Conservation (phyloP, 2,888 invertebrate genomes). For the Tenthredo notha region DNA sequence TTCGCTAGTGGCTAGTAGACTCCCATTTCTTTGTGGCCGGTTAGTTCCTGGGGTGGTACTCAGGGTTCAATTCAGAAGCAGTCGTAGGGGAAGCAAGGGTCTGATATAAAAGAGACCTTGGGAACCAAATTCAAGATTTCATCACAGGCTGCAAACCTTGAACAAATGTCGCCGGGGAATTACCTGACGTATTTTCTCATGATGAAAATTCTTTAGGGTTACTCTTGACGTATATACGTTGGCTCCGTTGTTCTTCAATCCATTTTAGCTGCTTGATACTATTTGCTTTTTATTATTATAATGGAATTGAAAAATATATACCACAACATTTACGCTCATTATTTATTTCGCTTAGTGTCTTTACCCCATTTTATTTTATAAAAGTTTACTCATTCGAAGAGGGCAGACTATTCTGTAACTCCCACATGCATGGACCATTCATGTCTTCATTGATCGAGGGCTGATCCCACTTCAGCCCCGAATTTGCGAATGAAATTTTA, state of each 20-base stretch:
- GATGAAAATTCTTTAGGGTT: slow-evolving; percentile 25
- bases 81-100: slow-evolving; percentile 68
- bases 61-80: slow-evolving; percentile 42
- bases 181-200: slow-evolving; percentile 42
- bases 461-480: neutral
- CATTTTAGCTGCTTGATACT: neutral
- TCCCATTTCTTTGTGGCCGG: slow-evolving; percentile 41
- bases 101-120: slow-evolving; percentile 75
- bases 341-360: neutral
- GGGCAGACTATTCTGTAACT: neutral
- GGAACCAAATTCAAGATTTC: slow-evolving; percentile 77
- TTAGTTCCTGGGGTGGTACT: slow-evolving; percentile 44
- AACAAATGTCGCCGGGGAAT: slow-evolving; percentile 36
- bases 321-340: neutral
- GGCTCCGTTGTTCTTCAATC: slow-evolving; percentile 5
- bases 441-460: neutral
- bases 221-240: neutral
- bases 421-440: neutral
- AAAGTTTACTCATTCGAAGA: neutral
- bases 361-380: too few species aligned
- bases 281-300: neutral
- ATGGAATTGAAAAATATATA: neutral
- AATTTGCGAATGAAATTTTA: neutral
- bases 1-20: slow-evolving; percentile 37
- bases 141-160: slow-evolving; percentile 71